These are phyloP conservation scores for Hemichromis elongatus DNA, from an alignment of 2,113 vertebrate species.

Conservation along the genomic window DNA sequence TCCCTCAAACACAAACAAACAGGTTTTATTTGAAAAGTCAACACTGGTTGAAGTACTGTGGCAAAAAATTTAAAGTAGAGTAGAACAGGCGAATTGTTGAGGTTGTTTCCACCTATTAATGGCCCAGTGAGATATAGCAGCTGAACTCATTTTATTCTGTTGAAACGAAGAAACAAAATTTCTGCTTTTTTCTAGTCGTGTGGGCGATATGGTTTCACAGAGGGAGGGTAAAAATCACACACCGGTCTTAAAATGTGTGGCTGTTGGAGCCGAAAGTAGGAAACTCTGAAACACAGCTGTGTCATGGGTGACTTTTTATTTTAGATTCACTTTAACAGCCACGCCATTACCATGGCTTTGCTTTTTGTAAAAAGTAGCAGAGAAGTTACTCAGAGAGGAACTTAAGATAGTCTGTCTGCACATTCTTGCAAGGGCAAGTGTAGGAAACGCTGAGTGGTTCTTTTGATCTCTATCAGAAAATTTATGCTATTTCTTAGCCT, in stretches of 20 bases:
- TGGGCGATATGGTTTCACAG: not conserved
- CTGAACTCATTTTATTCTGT: not conserved
- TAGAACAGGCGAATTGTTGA: not conserved
- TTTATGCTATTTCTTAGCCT: not conserved
- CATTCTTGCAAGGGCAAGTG: slow-evolving; percentile 2
- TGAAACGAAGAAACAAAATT: not conserved
- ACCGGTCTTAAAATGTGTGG: not conserved
- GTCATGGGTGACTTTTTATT: not conserved
- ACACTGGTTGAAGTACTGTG: not conserved
- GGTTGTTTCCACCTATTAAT: not conserved
- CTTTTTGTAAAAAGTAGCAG: not conserved
- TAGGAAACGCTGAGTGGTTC: not conserved
- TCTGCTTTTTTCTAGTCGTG: not conserved
- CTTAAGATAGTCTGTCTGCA: not conserved
- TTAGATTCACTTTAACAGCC: not conserved
- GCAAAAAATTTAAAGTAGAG: not conserved
- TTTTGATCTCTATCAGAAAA: slow-evolving; percentile 30
- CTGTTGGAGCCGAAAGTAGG: not conserved
- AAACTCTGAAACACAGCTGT: not conserved
- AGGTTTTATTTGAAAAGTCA: not conserved
- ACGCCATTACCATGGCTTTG: not conserved
- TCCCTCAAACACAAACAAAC: not conserved
- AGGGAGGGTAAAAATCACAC: not conserved
- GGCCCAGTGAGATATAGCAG: not conserved
- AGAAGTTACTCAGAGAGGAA: not conserved